A percentile compares a stretch with the other conserved stretches of the same genome.
These are phyloP conservation scores for Metellina segmentata DNA, from an alignment of 2,888 invertebrate genomes.

Conservation along the genomic window DNA sequence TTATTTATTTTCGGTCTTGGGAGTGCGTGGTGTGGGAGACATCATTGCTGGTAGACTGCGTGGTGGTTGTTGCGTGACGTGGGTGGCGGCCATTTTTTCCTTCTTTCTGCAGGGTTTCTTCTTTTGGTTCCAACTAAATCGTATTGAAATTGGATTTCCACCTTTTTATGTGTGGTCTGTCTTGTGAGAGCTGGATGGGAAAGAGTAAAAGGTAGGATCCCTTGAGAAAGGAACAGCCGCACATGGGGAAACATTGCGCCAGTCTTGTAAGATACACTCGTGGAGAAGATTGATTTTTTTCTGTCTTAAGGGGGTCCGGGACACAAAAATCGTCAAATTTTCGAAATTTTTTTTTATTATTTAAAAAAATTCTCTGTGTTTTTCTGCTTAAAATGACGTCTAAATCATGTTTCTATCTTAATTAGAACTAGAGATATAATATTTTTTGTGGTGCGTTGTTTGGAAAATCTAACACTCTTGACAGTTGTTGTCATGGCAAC, in stretches of 20 bases:
- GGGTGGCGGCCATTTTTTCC: constrained; percentile 5
- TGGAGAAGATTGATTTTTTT: too few species aligned
- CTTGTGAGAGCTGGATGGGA: neutral
- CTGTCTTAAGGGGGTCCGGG: too few species aligned
- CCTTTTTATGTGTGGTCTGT: constrained; percentile 3
- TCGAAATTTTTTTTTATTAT: too few species aligned
- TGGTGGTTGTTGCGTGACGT: constrained; percentile 60
- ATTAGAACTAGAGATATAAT: too few species aligned
- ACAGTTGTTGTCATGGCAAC: too few species aligned
- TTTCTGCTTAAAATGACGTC: too few species aligned
- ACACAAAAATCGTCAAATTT: too few species aligned
- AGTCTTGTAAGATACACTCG: too few species aligned
- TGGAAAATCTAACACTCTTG: too few species aligned
- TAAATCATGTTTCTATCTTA: too few species aligned
- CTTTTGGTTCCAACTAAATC: constrained; percentile 14
- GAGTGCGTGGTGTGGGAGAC: neutral
- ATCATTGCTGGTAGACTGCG: constrained; percentile 55
- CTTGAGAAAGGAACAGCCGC: constrained; percentile 31
- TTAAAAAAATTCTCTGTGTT: too few species aligned
- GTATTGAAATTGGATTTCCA: constrained; percentile 49
- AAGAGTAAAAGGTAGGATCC: neutral
- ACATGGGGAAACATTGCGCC: neutral
- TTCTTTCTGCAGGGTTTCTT: constrained; percentile 1
- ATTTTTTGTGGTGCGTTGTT: too few species aligned
- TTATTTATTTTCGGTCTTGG: neutral